phyloP scores from a whole-genome alignment of 2,888 invertebrate species.

The Oxytorus armatus region DNA sequence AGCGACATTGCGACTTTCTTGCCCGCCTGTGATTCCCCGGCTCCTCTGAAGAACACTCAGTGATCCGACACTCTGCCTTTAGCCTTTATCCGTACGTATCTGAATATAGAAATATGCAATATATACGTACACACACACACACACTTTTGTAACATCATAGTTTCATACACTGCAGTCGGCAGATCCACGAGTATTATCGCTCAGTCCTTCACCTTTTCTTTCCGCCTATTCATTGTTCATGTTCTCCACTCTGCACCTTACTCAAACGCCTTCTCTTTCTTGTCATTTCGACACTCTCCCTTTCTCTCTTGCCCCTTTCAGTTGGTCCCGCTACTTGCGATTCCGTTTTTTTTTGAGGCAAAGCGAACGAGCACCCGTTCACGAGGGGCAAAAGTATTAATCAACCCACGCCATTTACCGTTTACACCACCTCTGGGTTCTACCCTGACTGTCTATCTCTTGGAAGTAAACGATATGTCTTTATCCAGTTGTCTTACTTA shows the following conservation, averaged over 20 bases:
- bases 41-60: slow-evolving; percentile 41
- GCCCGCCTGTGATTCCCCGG: slow-evolving; percentile 29
- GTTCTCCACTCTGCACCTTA: slow-evolving; percentile 63
- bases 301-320: slow-evolving; percentile 63
- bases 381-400: slow-evolving; percentile 56
- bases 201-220: slow-evolving; percentile 52
- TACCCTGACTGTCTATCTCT: slow-evolving; percentile 7
- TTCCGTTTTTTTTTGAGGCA: slow-evolving; percentile 70
- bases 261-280: slow-evolving; percentile 71
- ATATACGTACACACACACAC: too few relatives aligned
- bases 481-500: neutral
- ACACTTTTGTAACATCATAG: neutral
- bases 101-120: slow-evolving; percentile 34
- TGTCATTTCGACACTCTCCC: slow-evolving; percentile 67
- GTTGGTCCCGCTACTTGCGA: slow-evolving; percentile 70
- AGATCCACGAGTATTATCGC: slow-evolving; percentile 38
- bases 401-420: slow-evolving; percentile 40
- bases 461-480: neutral
- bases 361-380: slow-evolving; percentile 42
- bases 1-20: slow-evolving; percentile 77
- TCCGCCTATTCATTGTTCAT: slow-evolving; percentile 49
- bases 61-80: slow-evolving; percentile 43
- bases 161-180: slow-evolving; percentile 7
- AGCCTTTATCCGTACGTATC: slow-evolving; percentile 22
- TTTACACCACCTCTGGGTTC: slow-evolving; percentile 19